A percentile compares a stretch with the other conserved stretches of the same genome.
These are phyloP conservation scores for Cotesia glomerata DNA, from an alignment of 1,140 invertebrate species.

Conservation along the genomic window DNA sequence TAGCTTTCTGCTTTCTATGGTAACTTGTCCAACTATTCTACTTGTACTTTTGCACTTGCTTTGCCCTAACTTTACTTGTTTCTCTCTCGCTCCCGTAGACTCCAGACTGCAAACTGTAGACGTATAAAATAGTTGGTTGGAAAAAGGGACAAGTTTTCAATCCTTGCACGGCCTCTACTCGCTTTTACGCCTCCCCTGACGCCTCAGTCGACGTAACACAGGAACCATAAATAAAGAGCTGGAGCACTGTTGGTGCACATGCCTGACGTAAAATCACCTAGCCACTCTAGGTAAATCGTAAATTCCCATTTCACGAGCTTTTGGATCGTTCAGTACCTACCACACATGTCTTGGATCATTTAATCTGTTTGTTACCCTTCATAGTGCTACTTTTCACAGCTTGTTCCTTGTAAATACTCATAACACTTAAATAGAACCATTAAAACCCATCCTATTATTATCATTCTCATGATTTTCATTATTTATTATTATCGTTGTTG, in stretches of 20 bases:
- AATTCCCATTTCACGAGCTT: slow-evolving; percentile 25
- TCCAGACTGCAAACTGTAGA: background rate
- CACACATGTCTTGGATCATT: background rate
- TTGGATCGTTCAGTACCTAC: slow-evolving; percentile 6
- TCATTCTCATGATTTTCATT: too few species aligned
- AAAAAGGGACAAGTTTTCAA: slow-evolving; percentile 44
- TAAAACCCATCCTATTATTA: too few species aligned
- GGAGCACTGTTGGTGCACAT: slow-evolving; percentile 36
- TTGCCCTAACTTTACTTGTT: slow-evolving; percentile 33
- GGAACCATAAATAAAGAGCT: slow-evolving; percentile 47
- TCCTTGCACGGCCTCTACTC: slow-evolving; percentile 34
- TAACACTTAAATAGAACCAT: too few species aligned
- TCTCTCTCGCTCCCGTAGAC: slow-evolving; percentile 21
- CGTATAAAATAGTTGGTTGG: background rate
- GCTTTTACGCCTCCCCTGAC: slow-evolving; percentile 48
- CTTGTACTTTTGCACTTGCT: slow-evolving; percentile 16
- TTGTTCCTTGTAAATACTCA: background rate
- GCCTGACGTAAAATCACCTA: slow-evolving; percentile 33
- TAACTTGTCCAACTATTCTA: too few species aligned
- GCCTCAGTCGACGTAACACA: slow-evolving; percentile 32
- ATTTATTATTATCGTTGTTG: too few species aligned
- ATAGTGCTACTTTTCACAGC: background rate
- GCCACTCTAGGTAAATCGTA: slow-evolving; percentile 29
- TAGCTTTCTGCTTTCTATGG: background rate
- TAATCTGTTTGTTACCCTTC: slow-evolving; percentile 16